Evolutionary conservation across 2,888 invertebrate species (phyloP), one percentile per base, ranked within the genome.

Genomic region (Aspidiotus rigidus): DNA sequence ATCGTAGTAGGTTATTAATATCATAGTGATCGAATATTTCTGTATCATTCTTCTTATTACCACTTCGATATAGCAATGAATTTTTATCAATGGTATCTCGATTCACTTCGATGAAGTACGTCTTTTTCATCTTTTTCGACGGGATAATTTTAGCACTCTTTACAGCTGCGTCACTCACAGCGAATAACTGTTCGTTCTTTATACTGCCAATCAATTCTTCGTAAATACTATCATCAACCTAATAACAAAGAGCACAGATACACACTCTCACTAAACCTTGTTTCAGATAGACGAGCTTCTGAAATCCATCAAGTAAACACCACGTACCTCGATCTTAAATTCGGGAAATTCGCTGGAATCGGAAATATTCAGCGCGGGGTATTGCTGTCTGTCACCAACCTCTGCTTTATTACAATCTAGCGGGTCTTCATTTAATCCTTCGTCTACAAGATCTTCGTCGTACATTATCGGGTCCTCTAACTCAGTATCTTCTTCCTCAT

Each of bases 191-290:
- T 49, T 67, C 60, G 28, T 53, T 59, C 39, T 67, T 59, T 16
- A 67, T 67, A 28, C 59, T 67, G 42, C 67, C 67, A 13, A 67
- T 60, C 39, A 67, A 11, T 49, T 67, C 67, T 49, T 67, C 67
- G 60, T 67, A 67, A 59, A 67, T 67, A 15, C 67, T 67, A 59
- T 53, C 67, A 40, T 67, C 67, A 3, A 67, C 67, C 67, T 67
- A 16, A 59, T 10, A 28, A 56, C 15, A 56, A 11, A 56, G 17
- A 9, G 17, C 1, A 55, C 39, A 64, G 39, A 3, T 6, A 49
- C 10, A 13, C n/a, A 49, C 6, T 3, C 2, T 2, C 3, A 6
- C 10, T n/a, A 6, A 49, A n/a, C 49, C n/a, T 49, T 13, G 49
- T n/a, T 49, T 11, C 10, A 13, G 49, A n/a, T 6, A 49, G 1